Conservation (phyloP, 1,140 invertebrate species). For the Linepithema humile region DNA sequence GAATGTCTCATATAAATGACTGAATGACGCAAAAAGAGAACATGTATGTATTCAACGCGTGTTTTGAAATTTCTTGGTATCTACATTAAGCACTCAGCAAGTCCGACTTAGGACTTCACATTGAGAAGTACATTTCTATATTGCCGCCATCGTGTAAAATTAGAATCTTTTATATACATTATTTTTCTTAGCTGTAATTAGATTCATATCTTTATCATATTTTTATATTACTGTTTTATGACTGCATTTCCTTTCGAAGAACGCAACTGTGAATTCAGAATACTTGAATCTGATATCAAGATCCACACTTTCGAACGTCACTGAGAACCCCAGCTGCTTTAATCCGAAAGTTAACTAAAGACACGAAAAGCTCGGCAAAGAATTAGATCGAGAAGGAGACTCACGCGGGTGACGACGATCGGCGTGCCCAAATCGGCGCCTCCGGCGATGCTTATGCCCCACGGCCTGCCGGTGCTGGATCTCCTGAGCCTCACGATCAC, state of each 20-base stretch:
- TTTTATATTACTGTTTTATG: background rate
- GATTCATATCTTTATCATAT: background rate
- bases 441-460: conserved; percentile 96
- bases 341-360: background rate
- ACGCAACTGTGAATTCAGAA: background rate
- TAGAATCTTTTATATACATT: no score
- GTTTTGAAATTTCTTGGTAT: background rate
- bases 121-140: no score
- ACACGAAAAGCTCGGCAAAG: background rate
- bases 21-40: background rate
- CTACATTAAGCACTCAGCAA: no score
- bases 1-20: background rate
- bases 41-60: background rate
- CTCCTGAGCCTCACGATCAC: conserved; percentile 91
- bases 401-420: conserved; percentile 96
- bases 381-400: conserved; percentile 70
- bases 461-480: conserved; percentile 90
- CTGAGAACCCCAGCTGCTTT: background rate
- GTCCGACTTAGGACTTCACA: no score
- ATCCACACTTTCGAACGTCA: background rate
- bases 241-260: background rate
- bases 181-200: background rate
- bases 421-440: conserved; percentile 95
- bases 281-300: background rate
- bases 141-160: no score